phyloP scores from a whole-genome alignment of 2,113 vertebrate species.

The Chloropsis hardwickii region DNA sequence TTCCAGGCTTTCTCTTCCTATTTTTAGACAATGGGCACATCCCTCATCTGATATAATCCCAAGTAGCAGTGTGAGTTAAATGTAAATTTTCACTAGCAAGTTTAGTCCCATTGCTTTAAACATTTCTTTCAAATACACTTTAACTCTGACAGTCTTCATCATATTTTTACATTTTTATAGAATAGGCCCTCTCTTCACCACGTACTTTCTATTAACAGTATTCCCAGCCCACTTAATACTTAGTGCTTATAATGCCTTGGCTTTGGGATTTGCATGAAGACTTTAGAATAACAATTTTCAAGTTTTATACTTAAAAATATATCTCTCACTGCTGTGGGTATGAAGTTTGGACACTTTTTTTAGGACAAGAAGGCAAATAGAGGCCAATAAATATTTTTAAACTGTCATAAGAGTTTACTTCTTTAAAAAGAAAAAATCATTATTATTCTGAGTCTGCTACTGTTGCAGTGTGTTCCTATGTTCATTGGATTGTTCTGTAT shows the following conservation, averaged over 20 bases:
- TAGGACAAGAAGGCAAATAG: neutral
- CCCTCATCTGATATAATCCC: neutral
- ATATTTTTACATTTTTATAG: neutral
- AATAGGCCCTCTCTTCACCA: neutral
- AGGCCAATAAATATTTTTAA: slow-evolving; percentile 4
- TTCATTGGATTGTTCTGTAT: no score
- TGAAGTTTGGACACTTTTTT: neutral
- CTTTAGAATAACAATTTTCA: neutral
- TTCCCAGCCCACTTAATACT: neutral
- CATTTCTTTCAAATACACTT: neutral
- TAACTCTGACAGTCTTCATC: neutral
- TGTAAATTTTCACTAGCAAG: neutral
- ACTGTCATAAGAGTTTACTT: neutral
- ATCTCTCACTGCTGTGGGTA: neutral
- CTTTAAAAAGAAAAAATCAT: neutral
- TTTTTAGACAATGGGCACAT: neutral
- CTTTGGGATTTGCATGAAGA: neutral
- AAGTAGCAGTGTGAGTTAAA: neutral
- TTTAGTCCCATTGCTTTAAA: neutral
- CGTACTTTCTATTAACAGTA: neutral
- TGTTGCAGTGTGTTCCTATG: no score
- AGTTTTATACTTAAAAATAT: neutral
- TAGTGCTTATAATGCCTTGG: neutral
- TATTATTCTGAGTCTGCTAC: neutral
- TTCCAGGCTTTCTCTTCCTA: slow-evolving; percentile 6